phyloP scores from a whole-genome alignment of 2,888 invertebrate genomes.

The Gymnoscelis rufifasciata region DNA sequence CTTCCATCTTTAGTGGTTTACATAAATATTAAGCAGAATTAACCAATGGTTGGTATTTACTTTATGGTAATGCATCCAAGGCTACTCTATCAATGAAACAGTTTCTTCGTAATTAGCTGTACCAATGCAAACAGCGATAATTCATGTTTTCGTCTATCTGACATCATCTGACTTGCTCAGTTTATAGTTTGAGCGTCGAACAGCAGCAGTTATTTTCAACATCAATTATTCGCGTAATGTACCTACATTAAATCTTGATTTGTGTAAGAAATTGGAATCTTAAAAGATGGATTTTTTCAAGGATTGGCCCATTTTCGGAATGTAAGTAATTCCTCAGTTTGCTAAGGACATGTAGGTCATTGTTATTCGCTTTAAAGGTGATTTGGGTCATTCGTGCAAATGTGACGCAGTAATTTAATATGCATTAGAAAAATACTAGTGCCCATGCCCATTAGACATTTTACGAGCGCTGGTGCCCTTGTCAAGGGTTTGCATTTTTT shows the following conservation, averaged over 20 bases:
- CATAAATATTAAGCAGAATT: too few species aligned
- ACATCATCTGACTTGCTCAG: slow-evolving; percentile 67
- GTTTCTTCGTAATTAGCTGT: slow-evolving; percentile 41
- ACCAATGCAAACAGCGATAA: slow-evolving; percentile 50
- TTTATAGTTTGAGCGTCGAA: slow-evolving; percentile 51
- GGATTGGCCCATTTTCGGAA: slow-evolving; percentile 33
- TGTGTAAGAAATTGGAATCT: slow-evolving; percentile 11
- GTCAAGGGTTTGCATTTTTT: not conserved
- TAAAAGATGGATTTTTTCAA: slow-evolving; percentile 39
- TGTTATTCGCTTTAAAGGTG: slow-evolving; percentile 24
- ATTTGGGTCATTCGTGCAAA: slow-evolving; percentile 33
- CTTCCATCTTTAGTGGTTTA: too few species aligned
- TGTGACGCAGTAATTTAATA: slow-evolving; percentile 32
- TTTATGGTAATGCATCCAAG: slow-evolving; percentile 26
- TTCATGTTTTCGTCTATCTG: slow-evolving; percentile 48
- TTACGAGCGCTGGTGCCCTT: not conserved
- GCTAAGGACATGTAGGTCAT: slow-evolving; percentile 31
- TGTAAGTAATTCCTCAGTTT: slow-evolving; percentile 26
- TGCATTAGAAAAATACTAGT: slow-evolving; percentile 25
- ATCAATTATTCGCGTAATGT: slow-evolving; percentile 22
- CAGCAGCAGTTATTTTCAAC: slow-evolving; percentile 30
- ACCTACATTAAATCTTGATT: slow-evolving; percentile 12
- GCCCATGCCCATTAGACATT: not conserved
- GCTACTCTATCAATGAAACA: slow-evolving; percentile 27
- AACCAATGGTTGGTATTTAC: not conserved